Conservation (phyloP, 92 coral and sea anemone species). For the Porites evermanni region DNA sequence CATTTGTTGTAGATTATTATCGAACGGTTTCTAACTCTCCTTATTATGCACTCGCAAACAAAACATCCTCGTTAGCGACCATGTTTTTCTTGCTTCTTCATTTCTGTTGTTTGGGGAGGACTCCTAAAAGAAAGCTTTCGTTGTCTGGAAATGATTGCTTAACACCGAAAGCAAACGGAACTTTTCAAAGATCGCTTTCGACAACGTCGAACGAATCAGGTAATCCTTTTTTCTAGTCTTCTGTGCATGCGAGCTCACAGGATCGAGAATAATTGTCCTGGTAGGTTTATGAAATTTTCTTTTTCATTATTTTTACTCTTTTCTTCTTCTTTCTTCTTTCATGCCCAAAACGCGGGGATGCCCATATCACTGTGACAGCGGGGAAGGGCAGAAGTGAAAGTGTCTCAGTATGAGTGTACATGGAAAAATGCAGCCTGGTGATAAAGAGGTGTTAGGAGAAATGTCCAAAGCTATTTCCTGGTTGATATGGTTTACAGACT, state of each 20-base stretch:
- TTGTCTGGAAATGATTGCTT: conserved; percentile 78
- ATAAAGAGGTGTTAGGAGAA: too few species aligned
- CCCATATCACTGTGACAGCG: too few species aligned
- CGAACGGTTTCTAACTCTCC: conserved; percentile 11
- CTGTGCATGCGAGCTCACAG: not conserved
- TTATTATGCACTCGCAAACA: not conserved
- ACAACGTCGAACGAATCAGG: conserved; percentile 97
- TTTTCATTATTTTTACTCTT: not conserved
- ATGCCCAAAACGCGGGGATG: too few species aligned
- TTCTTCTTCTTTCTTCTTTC: not conserved
- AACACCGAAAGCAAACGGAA: conserved; percentile 75
- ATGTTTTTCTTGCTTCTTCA: not conserved
- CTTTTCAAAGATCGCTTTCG: conserved; percentile 72
- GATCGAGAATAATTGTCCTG: not conserved
- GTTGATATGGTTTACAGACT: too few species aligned
- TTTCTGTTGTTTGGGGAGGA: conserved; percentile 75
- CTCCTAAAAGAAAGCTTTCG: conserved; percentile 95
- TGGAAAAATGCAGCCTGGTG: too few species aligned
- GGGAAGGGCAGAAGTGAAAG: too few species aligned
- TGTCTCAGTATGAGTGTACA: too few species aligned
- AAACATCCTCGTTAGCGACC: not conserved
- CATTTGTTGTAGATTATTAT: not conserved
- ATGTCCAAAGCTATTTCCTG: too few species aligned
- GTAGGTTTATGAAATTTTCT: too few species aligned
- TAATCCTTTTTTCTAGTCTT: not conserved